Conservation (phyloP, 2,797 vertebrate species). For the Sebastes kiyomatsui region DNA sequence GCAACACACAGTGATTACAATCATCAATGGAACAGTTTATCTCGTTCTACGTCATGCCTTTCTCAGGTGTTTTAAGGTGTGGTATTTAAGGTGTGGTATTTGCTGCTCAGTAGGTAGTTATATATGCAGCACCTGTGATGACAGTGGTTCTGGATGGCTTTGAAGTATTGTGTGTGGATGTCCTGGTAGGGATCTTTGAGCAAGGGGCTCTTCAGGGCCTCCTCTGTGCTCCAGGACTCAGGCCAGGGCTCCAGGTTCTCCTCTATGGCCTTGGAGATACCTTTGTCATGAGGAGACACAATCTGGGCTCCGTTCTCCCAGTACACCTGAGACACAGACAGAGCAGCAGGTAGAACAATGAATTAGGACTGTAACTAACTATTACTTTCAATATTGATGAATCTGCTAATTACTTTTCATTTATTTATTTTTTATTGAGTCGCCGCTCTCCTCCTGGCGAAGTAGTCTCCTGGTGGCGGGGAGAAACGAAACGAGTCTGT, state of each 20-base stretch:
- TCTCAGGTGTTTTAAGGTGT: not conserved
- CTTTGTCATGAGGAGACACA: constrained; percentile 91
- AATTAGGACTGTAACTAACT: not conserved
- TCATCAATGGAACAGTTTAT: not conserved
- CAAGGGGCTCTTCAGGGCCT: constrained; percentile 83
- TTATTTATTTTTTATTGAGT: not conserved
- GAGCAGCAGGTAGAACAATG: not conserved
- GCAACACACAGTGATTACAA: fast-evolving
- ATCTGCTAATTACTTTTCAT: not conserved
- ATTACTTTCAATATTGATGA: not conserved
- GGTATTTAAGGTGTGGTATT: no score
- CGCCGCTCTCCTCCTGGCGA: not conserved
- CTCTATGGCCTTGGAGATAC: constrained; percentile 90
- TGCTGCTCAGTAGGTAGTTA: not conserved
- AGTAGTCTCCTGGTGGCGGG: not conserved
- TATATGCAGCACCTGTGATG: constrained; percentile 88
- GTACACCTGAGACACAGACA: constrained; percentile 86
- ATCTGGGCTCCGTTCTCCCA: constrained; percentile 98
- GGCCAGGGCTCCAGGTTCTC: constrained; percentile 94
- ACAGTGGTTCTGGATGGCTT: constrained; percentile 92
- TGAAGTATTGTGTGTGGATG: constrained; percentile 87
- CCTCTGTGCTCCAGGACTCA: constrained; percentile 89
- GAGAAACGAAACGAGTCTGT: no score
- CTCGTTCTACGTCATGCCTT: not conserved
- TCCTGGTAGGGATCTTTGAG: constrained; percentile 87